These are phyloP conservation scores for Macrobrachium rosenbergii DNA, from an alignment of 1,140 invertebrate species.

Conservation along the genomic window DNA sequence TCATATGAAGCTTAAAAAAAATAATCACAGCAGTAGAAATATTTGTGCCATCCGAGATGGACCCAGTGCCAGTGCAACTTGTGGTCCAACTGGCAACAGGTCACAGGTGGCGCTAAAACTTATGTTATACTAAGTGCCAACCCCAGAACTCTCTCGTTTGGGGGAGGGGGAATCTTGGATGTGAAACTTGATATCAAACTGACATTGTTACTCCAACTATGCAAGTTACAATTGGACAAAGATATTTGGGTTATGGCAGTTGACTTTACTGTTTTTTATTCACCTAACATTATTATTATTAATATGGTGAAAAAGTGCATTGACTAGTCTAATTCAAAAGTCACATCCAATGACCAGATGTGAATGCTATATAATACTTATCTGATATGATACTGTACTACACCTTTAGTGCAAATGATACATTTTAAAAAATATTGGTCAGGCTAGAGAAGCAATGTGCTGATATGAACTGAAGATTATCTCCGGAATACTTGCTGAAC, in stretches of 20 bases:
- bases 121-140: constrained; percentile 16
- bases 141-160: constrained; percentile 16
- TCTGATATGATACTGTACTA: constrained; percentile 3
- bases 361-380: constrained; percentile 8
- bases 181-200: neutral
- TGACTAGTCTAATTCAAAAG: constrained; percentile 54
- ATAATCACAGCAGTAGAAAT: constrained; percentile 43
- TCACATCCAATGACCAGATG: constrained; percentile 13
- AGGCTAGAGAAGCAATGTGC: constrained; percentile 25
- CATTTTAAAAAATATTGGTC: constrained; percentile 25
- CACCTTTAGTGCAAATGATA: constrained; percentile 16
- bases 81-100: neutral
- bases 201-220: neutral
- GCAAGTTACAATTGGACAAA: neutral
- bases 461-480: constrained; percentile 25
- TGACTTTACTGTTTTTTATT: neutral
- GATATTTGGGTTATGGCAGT: constrained; percentile 30
- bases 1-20: neutral
- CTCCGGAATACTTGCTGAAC: constrained; percentile 61
- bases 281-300: constrained; percentile 1
- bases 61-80: constrained; percentile 13
- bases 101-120: constrained; percentile 22
- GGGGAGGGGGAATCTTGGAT: constrained; percentile 1
- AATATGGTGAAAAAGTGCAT: constrained; percentile 21
- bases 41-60: constrained; percentile 54